phyloP scores from a whole-genome alignment of 2,888 invertebrate species.

The Adelphocoris suturalis region DNA sequence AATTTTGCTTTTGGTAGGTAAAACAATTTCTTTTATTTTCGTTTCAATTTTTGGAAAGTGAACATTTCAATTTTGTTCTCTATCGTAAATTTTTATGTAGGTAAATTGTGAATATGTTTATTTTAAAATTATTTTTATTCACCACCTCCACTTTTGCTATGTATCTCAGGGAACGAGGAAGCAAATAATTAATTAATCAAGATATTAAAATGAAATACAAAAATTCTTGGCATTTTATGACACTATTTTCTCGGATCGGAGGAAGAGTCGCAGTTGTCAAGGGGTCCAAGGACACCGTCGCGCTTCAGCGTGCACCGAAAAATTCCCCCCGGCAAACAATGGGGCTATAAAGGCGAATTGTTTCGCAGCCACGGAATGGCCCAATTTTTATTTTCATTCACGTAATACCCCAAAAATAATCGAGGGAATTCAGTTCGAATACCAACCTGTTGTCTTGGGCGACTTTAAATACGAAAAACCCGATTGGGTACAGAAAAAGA shows the following conservation, averaged over 20 bases:
- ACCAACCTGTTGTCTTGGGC: background rate
- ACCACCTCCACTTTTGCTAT: too few species aligned
- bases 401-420: conserved; percentile 16
- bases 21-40: too few species aligned
- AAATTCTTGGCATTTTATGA: background rate
- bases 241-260: background rate
- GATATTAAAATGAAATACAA: too few species aligned
- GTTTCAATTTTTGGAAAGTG: too few species aligned
- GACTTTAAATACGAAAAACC: background rate
- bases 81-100: too few species aligned
- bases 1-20: too few species aligned
- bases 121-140: too few species aligned
- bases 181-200: too few species aligned
- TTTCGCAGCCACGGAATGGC: conserved; percentile 9
- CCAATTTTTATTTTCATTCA: conserved; percentile 39
- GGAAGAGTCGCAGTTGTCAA: conserved; percentile 30
- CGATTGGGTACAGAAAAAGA: too few species aligned
- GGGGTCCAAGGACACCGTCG: conserved; percentile 3
- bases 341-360: conserved; percentile 4
- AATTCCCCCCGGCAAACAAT: background rate
- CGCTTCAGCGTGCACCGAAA: background rate
- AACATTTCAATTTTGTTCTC: too few species aligned
- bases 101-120: too few species aligned
- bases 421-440: conserved; percentile 13
- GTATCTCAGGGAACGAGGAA: too few species aligned